Evolutionary conservation across 2,888 invertebrate genomes (phyloP), one percentile per base, ranked within the genome.

Genomic region (Encarsia formosa): DNA sequence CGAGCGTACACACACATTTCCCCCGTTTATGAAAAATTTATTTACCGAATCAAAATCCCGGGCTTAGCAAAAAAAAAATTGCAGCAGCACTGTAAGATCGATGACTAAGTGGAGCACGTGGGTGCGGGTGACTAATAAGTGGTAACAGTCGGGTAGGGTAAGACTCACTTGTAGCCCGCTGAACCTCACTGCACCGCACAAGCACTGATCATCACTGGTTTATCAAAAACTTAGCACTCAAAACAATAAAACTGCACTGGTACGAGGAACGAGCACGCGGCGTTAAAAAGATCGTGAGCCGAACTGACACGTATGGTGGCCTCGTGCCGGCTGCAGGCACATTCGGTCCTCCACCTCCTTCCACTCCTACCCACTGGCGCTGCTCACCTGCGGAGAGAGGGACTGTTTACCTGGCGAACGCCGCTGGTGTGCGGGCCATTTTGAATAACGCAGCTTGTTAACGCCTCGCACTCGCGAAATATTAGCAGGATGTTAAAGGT

Each of bases 241-340:
- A n/a, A n/a, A n/a, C n/a, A n/a, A n/a, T n/a, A n/a, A n/a, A n/a
- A n/a, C n/a, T n/a, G 32, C 15, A 13, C 4, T 15, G 34, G 16
- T 8, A 16, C 15, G 15, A 5, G 31, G 16, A 19, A 16, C 23
- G 24, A 40, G 11, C 37, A n/a, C 11, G 37, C 52, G 39, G 32
- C 51, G 49, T 42, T 34, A 49, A 56, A 52, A 56, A 47, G 52
- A 52, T 52, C 56, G 37, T 29, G 39, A 46, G 35, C 20, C 43
- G 40, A 49, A 56, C 56, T 56, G 52, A 56, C 52, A 49, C 56
- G 56, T 56, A 55, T 52, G 52, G 44, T 11, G 18, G 41, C 52
- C 40, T 22, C n/a, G 42, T 18, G 18, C 23, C 35, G 19, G 45
- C 26, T 26, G 6, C 11, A 1, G 26, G 26, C 26, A 11, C 26